Evolutionary conservation across 92 coral and sea anemone genomes (phyloP), one percentile per base, ranked within the genome.

Genomic region (Nematostella vectensis): DNA sequence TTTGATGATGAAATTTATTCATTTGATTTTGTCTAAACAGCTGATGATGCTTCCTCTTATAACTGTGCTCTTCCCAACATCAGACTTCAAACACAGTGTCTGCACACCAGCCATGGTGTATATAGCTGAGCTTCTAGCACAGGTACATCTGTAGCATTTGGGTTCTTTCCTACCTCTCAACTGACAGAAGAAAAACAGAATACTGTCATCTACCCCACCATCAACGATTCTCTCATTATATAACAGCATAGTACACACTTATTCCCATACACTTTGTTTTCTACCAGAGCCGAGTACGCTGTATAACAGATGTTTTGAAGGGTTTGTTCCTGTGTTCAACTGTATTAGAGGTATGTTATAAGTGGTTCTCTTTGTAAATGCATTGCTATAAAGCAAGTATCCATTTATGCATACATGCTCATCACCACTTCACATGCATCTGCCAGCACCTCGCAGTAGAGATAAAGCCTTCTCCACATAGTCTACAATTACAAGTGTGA

Each of bases 91-190:
- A 33, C 98, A 91, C 48, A 78, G 72, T 26, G 95, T 91, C 22
- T 91, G 98, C 54, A 85, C 98, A 1, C 89, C 98, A 2, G 74
- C 95, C 48, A 51, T 91, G 76, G 52, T 81, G 28, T 72, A 81
- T 31, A 71, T 82, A 82, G 55, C 87, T 11, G 91, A 91, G 55
- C 76, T 91, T 22, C 49, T 91, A 37, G 68, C 93, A 28, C 84
- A 91, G 95, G 98, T 91, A 44, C n/a, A n/a, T n/a, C n/a, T n/a
- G n/a, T n/a, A n/a, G n/a, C 27, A 24, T n/a, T n/a, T n/a, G n/a
- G n/a, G n/a, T n/a, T n/a, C n/a, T n/a, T n/a, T 49, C 55, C 10
- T 4, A 3, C 2, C 15, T 31, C 27, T 27, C 24, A 23, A n/a
- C 55, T 23, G 19, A 23, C 55, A 2, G 55, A 49, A n/a, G 55